phyloP scores from a whole-genome alignment of 1,140 invertebrate genomes.

The Spodoptera litura region DNA sequence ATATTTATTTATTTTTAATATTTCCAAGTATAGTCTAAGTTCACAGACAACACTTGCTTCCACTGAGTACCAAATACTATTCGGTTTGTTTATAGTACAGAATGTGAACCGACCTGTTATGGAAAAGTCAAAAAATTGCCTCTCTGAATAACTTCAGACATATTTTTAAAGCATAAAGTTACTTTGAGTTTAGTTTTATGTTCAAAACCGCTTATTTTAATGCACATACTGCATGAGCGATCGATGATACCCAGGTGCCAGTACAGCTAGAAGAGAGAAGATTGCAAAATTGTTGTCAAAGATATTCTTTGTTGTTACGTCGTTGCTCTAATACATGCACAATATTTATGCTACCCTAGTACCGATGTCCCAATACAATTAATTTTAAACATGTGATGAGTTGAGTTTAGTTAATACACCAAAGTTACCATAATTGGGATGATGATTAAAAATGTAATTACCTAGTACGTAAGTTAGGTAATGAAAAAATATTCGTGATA shows the following conservation, averaged over 20 bases:
- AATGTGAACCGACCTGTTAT: background rate
- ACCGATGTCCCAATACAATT: too few relatives aligned
- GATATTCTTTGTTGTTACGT: too few relatives aligned
- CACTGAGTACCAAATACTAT: background rate
- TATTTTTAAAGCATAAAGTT: constrained; percentile 19
- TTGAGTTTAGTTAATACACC: background rate
- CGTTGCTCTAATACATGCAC: too few relatives aligned
- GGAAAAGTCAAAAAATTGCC: constrained; percentile 2
- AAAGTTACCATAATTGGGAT: background rate
- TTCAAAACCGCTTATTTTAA: background rate
- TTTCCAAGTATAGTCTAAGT: too few relatives aligned
- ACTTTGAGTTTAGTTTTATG: background rate
- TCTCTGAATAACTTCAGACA: background rate
- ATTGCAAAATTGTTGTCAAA: too few relatives aligned
- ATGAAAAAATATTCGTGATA: too few relatives aligned
- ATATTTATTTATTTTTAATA: too few relatives aligned
- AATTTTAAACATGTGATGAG: background rate
- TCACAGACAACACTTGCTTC: too few relatives aligned
- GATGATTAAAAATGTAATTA: too few relatives aligned
- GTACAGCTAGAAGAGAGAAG: too few relatives aligned
- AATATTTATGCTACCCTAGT: too few relatives aligned
- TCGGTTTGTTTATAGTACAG: constrained; percentile 3
- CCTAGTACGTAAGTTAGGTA: too few relatives aligned
- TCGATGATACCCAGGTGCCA: background rate
- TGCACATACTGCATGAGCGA: background rate